Conservation (phyloP, 2,113 vertebrate species). For the Paradoxurus hermaphroditus region DNA sequence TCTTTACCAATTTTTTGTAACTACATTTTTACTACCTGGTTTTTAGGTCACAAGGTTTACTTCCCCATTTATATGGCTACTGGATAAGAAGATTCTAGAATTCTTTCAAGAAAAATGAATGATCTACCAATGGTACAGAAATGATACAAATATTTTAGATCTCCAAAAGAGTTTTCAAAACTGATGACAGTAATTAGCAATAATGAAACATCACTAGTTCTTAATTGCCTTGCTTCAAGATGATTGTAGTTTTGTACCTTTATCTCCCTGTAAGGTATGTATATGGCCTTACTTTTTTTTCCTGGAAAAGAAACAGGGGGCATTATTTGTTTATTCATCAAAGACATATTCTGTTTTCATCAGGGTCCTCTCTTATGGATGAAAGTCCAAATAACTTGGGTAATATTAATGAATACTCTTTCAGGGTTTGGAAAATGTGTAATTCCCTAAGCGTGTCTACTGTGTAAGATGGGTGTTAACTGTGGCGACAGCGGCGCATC, state of each 20-base stretch:
- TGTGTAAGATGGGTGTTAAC: background rate
- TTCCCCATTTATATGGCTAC: background rate
- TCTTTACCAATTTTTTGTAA: background rate
- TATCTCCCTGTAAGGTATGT: background rate
- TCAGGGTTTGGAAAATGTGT: background rate
- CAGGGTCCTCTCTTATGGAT: background rate
- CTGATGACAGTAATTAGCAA: background rate
- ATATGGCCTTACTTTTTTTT: background rate
- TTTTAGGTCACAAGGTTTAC: background rate
- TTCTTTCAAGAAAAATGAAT: slow-evolving; percentile 21
- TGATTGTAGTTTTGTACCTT: background rate
- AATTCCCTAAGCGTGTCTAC: background rate
- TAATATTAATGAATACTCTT: background rate
- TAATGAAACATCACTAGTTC: background rate
- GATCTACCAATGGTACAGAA: background rate
- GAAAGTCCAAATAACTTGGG: background rate
- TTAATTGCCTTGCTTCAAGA: background rate
- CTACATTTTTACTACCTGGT: background rate
- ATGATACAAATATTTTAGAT: background rate
- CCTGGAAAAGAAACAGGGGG: background rate
- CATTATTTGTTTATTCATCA: background rate
- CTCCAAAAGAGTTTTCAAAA: slow-evolving; percentile 18
- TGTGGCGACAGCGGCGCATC: background rate
- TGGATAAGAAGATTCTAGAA: slow-evolving; percentile 3
- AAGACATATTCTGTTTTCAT: background rate